These are phyloP conservation scores for Oncopeltus fasciatus DNA, from an alignment of 1,140 invertebrate species.

Conservation along the genomic window DNA sequence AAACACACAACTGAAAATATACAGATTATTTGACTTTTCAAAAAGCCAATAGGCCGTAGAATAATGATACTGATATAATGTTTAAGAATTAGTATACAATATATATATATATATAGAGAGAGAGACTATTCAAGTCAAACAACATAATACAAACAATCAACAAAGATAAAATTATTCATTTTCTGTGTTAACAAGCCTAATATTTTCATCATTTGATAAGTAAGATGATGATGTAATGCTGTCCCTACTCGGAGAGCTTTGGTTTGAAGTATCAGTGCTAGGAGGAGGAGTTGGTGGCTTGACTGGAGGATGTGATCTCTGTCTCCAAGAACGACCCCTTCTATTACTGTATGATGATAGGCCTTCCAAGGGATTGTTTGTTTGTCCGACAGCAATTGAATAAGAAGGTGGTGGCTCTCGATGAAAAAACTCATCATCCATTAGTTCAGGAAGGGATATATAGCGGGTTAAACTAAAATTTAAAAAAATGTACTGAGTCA, in stretches of 20 bases:
- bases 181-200: slow-evolving; percentile 18
- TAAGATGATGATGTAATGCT: slow-evolving; percentile 24
- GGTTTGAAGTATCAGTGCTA: slow-evolving; percentile 19
- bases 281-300: slow-evolving; percentile 19
- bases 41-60: too few relatives aligned
- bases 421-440: slow-evolving; percentile 25
- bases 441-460: slow-evolving; percentile 20
- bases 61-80: too few relatives aligned
- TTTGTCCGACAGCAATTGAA: slow-evolving; percentile 24
- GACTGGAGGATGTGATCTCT: background rate
- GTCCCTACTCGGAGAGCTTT: slow-evolving; percentile 22
- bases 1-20: too few relatives aligned
- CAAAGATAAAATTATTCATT: background rate
- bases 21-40: too few relatives aligned
- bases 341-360: background rate
- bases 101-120: too few relatives aligned
- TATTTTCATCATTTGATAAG: slow-evolving; percentile 20
- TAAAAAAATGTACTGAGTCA: background rate
- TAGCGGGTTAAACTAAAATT: slow-evolving; percentile 16
- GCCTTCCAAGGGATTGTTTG: background rate
- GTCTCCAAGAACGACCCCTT: slow-evolving; percentile 2
- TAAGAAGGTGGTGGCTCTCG: slow-evolving; percentile 26
- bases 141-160: too few relatives aligned
- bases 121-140: too few relatives aligned
- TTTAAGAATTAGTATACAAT: too few relatives aligned